Evolutionary conservation across 2,888 invertebrate genomes (phyloP).

Genomic region (Ptychoptera contaminata): DNA sequence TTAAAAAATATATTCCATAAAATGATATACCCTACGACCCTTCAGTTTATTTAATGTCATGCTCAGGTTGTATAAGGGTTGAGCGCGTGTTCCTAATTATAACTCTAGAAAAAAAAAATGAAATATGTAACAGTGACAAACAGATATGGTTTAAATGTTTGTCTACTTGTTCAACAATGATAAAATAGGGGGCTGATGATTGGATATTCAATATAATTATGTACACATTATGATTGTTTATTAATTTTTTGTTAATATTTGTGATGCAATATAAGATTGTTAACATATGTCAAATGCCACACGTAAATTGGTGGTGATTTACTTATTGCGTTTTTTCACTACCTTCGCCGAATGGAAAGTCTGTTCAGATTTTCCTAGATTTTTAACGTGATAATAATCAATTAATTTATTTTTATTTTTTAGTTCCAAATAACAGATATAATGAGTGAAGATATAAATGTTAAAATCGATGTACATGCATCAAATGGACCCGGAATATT

Average conservation of each 20-base stretch:
- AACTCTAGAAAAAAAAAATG: no score
- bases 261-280: not conserved
- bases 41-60: no score
- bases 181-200: no score
- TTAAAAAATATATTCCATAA: no score
- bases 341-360: not conserved
- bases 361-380: not conserved
- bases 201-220: no score
- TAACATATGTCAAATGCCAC: not conserved
- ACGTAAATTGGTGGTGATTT: not conserved
- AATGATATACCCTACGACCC: no score
- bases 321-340: not conserved
- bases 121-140: no score
- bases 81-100: no score
- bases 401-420: not conserved
- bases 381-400: not conserved
- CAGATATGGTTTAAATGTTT: no score
- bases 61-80: no score
- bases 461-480: not conserved
- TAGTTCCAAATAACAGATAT: not conserved
- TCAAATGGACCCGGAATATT: conserved; percentile 34
- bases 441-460: not conserved
- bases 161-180: no score
- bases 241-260: not conserved
- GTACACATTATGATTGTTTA: not conserved